These are phyloP conservation scores for Uropsilus gracilis DNA, from an alignment of 2,113 vertebrate species.

Conservation along the genomic window DNA sequence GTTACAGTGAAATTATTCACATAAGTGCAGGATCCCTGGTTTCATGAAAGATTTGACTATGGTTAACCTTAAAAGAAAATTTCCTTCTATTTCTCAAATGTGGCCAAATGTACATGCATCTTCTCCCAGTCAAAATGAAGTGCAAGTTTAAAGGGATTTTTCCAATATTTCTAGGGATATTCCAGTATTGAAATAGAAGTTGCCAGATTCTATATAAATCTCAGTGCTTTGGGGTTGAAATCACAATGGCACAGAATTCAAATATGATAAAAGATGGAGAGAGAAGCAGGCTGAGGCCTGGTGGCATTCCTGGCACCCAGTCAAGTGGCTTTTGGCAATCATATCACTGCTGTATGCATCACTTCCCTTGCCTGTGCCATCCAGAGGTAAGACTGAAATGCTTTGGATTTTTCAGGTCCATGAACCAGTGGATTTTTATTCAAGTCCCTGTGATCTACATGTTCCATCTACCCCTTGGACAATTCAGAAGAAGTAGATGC, in stretches of 20 bases:
- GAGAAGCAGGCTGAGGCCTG: background rate
- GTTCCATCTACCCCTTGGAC: background rate
- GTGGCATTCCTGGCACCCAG: rapidly evolving
- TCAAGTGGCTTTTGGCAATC: background rate
- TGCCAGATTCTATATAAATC: conserved; percentile 51
- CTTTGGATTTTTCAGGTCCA: background rate
- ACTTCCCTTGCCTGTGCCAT: background rate
- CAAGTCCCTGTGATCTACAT: background rate
- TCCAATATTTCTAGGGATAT: background rate
- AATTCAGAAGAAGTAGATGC: background rate
- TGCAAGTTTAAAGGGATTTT: background rate
- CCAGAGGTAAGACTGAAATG: background rate
- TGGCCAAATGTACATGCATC: conserved; percentile 8
- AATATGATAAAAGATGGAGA: background rate
- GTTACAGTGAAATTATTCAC: background rate
- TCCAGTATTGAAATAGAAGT: conserved; percentile 32
- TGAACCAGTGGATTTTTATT: background rate
- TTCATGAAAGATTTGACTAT: conserved; percentile 9
- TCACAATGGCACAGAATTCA: background rate
- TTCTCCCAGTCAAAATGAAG: conserved; percentile 37
- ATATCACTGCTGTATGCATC: background rate
- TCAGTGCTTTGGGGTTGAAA: background rate
- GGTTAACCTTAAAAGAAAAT: conserved; percentile 45
- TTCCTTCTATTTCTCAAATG: conserved; percentile 44
- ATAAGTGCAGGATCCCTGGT: background rate